Percentiles rank a stretch among this genome's conserved stretches.
Evolutionary conservation across 2,113 vertebrate species (phyloP).

Genomic region (Myrmecobius fasciatus): DNA sequence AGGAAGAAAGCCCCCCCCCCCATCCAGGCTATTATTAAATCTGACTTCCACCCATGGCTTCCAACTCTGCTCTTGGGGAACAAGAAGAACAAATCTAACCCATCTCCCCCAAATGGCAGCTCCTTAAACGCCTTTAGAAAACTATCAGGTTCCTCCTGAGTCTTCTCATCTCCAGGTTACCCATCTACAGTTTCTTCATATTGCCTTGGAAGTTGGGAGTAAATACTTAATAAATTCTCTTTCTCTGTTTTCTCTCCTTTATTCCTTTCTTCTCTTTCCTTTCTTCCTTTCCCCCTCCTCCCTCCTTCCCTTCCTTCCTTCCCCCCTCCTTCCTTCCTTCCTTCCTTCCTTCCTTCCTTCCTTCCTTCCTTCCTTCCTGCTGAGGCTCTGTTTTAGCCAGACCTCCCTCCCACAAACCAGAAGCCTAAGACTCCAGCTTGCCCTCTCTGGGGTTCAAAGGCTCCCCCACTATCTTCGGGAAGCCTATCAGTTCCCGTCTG

Average conservation of each 20-base stretch:
- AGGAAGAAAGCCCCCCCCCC: neutral
- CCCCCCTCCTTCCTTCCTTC: neutral
- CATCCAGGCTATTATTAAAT: neutral
- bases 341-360: too few species aligned
- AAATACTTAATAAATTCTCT: neutral
- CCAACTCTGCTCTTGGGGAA: neutral
- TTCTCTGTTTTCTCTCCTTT: too few species aligned
- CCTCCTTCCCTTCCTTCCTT: accelerated
- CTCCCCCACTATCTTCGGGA: neutral
- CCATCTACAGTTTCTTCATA: neutral
- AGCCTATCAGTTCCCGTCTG: neutral
- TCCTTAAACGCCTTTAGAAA: neutral
- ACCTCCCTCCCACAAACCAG: neutral
- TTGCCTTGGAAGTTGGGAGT: neutral
- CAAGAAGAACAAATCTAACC: neutral
- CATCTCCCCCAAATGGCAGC: neutral
- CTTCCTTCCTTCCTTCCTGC: too few species aligned
- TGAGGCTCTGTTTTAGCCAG: neutral
- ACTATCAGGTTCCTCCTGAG: neutral
- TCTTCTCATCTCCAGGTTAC: neutral
- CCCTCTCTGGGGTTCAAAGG: neutral
- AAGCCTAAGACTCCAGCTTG: neutral
- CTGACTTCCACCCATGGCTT: neutral
- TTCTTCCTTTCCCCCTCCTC: too few species aligned
- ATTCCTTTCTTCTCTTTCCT: neutral